Conservation (phyloP, 2,797 vertebrate species). For the Diplodus sargus region DNA sequence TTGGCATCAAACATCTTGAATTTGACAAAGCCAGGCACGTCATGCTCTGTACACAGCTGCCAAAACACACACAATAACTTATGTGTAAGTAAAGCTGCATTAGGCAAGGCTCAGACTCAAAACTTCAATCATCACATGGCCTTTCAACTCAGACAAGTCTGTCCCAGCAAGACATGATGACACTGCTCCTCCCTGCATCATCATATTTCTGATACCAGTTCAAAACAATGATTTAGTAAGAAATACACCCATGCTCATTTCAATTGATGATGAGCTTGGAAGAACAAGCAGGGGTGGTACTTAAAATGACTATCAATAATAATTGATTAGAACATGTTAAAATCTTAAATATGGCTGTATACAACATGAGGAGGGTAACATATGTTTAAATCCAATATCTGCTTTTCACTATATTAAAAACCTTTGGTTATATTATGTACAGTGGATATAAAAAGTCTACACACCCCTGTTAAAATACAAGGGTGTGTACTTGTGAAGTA, state of each 20-base stretch:
- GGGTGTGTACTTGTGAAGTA: too few species aligned
- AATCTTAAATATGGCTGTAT: not conserved
- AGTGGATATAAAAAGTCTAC: too few species aligned
- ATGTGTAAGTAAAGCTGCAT: not conserved
- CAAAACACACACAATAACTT: conserved; percentile 68
- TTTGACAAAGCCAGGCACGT: conserved; percentile 94
- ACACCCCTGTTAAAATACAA: too few species aligned
- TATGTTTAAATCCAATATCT: not conserved
- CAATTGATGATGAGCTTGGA: not conserved
- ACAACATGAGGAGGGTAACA: not conserved
- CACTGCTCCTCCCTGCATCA: not conserved
- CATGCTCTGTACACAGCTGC: conserved; percentile 94
- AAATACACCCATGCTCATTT: not conserved
- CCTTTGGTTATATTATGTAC: too few species aligned
- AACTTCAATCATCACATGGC: not conserved
- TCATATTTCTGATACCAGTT: too few species aligned
- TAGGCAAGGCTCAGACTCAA: not conserved
- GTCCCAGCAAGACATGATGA: not conserved
- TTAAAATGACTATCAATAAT: not conserved
- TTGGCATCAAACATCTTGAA: conserved; percentile 98
- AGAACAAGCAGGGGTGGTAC: not conserved
- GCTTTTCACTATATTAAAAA: not conserved
- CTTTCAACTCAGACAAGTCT: not conserved
- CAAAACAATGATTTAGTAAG: too few species aligned
- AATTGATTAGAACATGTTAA: not conserved